Conservation (phyloP, 2,113 vertebrate genomes). For the Crotalus tigris region DNA sequence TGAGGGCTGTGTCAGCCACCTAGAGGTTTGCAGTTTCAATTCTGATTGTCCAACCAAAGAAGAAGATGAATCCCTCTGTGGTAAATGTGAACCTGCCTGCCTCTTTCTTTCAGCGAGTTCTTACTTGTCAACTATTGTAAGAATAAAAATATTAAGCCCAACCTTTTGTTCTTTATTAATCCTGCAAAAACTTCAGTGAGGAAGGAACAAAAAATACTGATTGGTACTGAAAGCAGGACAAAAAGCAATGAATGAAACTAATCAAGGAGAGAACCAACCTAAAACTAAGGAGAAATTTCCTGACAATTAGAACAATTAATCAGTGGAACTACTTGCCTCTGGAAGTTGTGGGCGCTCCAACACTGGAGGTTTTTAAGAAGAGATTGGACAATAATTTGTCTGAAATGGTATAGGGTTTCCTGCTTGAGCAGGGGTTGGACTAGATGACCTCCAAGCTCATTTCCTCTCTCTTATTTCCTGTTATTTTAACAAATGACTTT, state of each 20-base stretch:
- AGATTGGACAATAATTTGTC: not conserved
- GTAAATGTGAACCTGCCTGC: constrained; percentile 63
- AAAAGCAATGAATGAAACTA: not conserved
- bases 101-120: not conserved
- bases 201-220: not conserved
- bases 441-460: not conserved
- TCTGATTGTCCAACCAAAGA: constrained; percentile 77
- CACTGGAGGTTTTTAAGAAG: not conserved
- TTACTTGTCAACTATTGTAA: not conserved
- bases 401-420: not conserved
- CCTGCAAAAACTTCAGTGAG: not conserved
- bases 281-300: not conserved
- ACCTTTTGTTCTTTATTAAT: not conserved
- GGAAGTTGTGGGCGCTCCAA: not conserved
- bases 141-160: not conserved
- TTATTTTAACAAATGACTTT: not conserved
- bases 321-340: not conserved
- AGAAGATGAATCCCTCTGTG: constrained; percentile 76
- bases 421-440: not conserved
- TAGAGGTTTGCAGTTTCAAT: constrained; percentile 80
- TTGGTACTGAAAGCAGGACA: not conserved
- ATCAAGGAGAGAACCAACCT: not conserved
- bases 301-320: not conserved
- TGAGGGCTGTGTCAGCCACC: constrained; percentile 72
- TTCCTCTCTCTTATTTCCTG: not conserved